Evolutionary conservation across 2,888 invertebrate genomes (phyloP), one percentile per base, ranked within the genome.

Genomic region (Andrena minutula): DNA sequence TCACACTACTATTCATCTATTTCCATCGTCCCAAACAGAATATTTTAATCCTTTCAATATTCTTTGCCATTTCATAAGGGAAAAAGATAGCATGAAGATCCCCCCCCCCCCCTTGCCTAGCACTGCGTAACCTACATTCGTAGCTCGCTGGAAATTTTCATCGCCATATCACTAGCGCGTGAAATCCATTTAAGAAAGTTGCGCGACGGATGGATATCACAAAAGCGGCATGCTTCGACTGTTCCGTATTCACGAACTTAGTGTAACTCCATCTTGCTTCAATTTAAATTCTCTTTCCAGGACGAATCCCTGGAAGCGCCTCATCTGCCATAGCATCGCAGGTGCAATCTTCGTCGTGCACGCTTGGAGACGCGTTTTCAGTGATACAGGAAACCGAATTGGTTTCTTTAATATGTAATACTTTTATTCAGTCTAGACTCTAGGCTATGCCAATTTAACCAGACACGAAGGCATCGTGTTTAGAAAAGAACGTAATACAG

Each of bases 231-330:
- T 72, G 77, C 71, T 68, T 75, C 79, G 79, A 75, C 75, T 76
- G 76, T 83, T 83, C 75, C 74, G 75, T 79, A 82, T 82, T 85
- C 71, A 79, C 64, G 70, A 86, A 78, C 74, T 81, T 56, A 58
- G 47, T 71, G 72, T 75, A 81, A 78, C 76, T 82, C 64, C 70
- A 76, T 71, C 72, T 75, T 53, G 66, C 73, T 74, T 66, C 85
- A 72, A 85, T 80, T 81, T 87, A 79, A 86, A 86, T 83, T 79
- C 80, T 75, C 86, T 73, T 87, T 69, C 69, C 78, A 74, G 56
- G 74, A 69, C 28, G 69, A 71, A 78, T 86, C 61, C 56, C 53
- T 76, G 53, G 58, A 23, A 87, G 49, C 65, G 61, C 72, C 53
- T 79, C 60, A 76, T 64, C 61, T 47, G 49, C 76, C 60, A 64